A percentile compares a stretch with the other conserved stretches of the same genome.
Conservation (phyloP, 1,140 invertebrate species). For the Lysiphlebus fabarum region DNA sequence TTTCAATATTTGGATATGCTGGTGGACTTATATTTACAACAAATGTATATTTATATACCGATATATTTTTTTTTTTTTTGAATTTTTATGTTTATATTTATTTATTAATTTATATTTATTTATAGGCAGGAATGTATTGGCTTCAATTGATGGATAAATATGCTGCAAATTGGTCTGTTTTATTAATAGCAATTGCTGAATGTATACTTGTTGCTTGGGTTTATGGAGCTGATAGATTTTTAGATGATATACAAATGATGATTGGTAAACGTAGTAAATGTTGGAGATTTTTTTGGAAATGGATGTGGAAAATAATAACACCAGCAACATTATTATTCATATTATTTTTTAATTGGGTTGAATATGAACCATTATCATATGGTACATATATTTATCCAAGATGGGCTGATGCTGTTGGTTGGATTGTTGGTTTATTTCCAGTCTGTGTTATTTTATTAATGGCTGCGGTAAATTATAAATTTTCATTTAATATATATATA, state of each 20-base stretch:
- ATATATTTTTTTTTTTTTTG: conserved; percentile 17
- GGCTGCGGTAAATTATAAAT: conserved; percentile 60
- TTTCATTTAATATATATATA: not conserved
- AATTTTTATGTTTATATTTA: not conserved
- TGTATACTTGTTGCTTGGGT: conserved; percentile 78
- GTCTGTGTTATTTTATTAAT: conserved; percentile 68
- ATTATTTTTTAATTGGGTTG: conserved; percentile 78
- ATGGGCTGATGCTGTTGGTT: conserved; percentile 77
- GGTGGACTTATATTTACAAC: conserved; percentile 76
- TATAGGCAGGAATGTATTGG: conserved; percentile 77
- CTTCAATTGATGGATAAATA: conserved; percentile 83
- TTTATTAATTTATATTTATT: conserved; percentile 25
- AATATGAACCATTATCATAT: conserved; percentile 72
- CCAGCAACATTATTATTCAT: conserved; percentile 76
- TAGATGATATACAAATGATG: conserved; percentile 77
- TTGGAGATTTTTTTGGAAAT: conserved; percentile 76
- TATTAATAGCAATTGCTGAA: conserved; percentile 77
- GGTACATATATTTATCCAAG: conserved; percentile 72
- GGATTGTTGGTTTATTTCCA: conserved; percentile 70
- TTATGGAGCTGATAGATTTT: conserved; percentile 77
- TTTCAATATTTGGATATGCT: conserved; percentile 69
- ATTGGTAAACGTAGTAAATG: conserved; percentile 68
- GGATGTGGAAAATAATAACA: conserved; percentile 76
- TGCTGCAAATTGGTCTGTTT: conserved; percentile 80
- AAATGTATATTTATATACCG: conserved; percentile 58